Evolutionary conservation across 2,113 vertebrate genomes (phyloP).

Genomic region (Trichechus manatus): DNA sequence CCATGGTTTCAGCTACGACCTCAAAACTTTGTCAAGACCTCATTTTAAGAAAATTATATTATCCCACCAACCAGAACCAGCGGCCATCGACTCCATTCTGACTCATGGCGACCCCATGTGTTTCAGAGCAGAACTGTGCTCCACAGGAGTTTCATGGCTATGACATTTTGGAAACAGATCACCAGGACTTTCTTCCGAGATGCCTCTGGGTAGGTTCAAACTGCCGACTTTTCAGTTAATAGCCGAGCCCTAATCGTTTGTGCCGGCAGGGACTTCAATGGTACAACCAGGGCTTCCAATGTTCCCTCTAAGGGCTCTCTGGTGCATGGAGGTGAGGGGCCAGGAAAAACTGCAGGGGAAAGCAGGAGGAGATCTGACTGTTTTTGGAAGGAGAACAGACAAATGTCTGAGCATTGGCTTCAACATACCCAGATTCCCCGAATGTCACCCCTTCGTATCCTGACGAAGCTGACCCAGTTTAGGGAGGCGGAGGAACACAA

Average conservation of each 20-base stretch:
- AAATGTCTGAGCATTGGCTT: neutral
- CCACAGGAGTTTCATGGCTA: neutral
- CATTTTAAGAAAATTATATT: neutral
- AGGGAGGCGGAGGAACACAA: rapidly evolving
- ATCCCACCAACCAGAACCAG: neutral
- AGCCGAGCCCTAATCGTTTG: neutral
- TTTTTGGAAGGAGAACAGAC: neutral
- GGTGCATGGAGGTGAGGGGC: neutral
- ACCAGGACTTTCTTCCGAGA: neutral
- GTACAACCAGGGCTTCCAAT: neutral
- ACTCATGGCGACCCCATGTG: neutral
- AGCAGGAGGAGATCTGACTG: neutral
- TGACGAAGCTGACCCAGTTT: neutral
- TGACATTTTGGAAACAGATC: neutral
- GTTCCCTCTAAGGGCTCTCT: neutral
- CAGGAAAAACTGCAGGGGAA: neutral
- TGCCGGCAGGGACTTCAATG: neutral
- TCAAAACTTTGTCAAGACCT: neutral
- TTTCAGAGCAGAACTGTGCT: neutral
- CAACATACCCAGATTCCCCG: neutral
- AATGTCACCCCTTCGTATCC: neutral
- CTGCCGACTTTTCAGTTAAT: neutral
- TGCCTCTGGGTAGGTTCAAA: neutral
- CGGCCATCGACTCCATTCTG: neutral
- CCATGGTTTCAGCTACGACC: neutral